Percentiles rank a stretch among this genome's conserved stretches.
Conservation (phyloP, 2,888 invertebrate genomes). For the Xestia rhomboidea region DNA sequence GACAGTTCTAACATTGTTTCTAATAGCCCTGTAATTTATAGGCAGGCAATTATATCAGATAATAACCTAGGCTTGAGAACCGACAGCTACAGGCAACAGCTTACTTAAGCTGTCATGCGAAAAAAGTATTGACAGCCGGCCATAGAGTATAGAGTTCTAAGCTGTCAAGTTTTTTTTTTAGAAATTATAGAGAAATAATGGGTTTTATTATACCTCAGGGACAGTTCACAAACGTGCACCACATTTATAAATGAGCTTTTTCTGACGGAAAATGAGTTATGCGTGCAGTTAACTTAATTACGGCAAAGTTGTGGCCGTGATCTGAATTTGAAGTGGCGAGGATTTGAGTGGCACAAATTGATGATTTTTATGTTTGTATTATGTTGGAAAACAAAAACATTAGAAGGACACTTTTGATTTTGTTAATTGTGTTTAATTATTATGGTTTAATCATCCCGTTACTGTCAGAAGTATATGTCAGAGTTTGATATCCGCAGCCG, state of each 20-base stretch:
- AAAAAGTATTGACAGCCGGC: constrained; percentile 52
- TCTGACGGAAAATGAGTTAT: constrained; percentile 25
- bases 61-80: constrained; percentile 43
- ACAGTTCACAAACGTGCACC: constrained; percentile 24
- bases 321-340: constrained; percentile 3
- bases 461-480: too few relatives aligned
- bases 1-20: constrained; percentile 35
- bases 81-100: constrained; percentile 30
- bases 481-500: too few relatives aligned
- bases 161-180: constrained; percentile 42
- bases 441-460: too few relatives aligned
- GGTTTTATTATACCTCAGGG: constrained; percentile 33
- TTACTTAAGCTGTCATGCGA: constrained; percentile 55
- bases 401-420: background rate
- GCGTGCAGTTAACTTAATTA: constrained; percentile 29
- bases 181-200: constrained; percentile 7
- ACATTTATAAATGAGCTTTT: constrained; percentile 34
- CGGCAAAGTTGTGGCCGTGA: constrained; percentile 18
- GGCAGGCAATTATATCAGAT: constrained; percentile 46
- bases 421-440: background rate
- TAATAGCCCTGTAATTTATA: constrained; percentile 44
- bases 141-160: constrained; percentile 40
- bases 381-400: background rate
- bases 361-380: background rate
- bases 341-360: background rate